Evolutionary conservation across 35 echinoderm and acorn worm species (phyloP).

Genomic region (Heliocidaris tuberculata): DNA sequence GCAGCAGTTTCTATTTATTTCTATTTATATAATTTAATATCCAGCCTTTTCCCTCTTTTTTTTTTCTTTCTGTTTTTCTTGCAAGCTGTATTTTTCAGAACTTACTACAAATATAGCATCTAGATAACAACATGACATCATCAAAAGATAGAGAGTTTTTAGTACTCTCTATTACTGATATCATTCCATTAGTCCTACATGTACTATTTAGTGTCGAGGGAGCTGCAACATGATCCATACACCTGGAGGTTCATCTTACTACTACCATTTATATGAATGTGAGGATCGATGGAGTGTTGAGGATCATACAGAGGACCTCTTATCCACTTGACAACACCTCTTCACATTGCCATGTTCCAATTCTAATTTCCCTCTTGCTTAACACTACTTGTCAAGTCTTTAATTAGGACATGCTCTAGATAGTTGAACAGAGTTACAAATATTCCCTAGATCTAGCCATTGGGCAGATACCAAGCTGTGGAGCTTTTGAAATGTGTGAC

Average conservation of each 20-base stretch:
- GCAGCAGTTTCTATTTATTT: too few relatives aligned
- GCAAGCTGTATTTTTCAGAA: too few relatives aligned
- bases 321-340: background rate
- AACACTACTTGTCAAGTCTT: background rate
- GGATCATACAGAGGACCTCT: background rate
- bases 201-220: background rate
- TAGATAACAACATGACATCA: background rate
- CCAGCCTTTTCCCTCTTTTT: too few relatives aligned
- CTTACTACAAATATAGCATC: background rate
- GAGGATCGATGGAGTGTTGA: background rate
- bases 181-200: background rate
- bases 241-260: background rate
- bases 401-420: slow-evolving; percentile 12
- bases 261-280: background rate
- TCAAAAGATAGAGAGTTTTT: background rate
- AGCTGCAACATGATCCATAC: slow-evolving; percentile 7
- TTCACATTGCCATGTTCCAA: slow-evolving; percentile 1
- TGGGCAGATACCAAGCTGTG: background rate
- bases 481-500: background rate
- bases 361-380: background rate
- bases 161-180: background rate
- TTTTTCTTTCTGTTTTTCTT: too few relatives aligned
- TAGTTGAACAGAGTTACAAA: background rate
- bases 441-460: background rate
- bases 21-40: too few relatives aligned